phyloP scores from a whole-genome alignment of 1,140 invertebrate genomes.

The Argopecten irradians region DNA sequence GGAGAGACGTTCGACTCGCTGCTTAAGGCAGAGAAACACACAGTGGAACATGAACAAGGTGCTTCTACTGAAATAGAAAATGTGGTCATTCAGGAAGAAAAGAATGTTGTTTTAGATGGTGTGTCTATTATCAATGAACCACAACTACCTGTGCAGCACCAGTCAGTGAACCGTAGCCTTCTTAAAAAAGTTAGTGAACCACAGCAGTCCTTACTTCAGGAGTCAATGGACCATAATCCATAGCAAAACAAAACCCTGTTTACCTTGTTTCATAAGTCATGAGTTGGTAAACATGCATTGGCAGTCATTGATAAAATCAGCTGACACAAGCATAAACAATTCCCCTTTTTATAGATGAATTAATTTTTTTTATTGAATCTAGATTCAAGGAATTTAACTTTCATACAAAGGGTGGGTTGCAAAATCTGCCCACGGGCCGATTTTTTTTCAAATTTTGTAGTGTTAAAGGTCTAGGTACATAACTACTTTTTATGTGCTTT shows the following conservation, averaged over 20 bases:
- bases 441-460: no score
- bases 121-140: neutral
- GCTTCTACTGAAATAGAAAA: neutral
- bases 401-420: no score
- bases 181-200: neutral
- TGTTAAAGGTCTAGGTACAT: no score
- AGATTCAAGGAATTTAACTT: no score
- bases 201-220: neutral
- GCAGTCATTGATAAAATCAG: no score
- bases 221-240: neutral
- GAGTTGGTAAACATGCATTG: neutral
- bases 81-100: neutral
- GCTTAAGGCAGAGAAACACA: slow-evolving; percentile 34
- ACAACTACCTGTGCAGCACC: neutral
- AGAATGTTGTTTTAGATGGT: neutral
- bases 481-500: no score
- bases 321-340: no score
- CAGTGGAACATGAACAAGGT: neutral
- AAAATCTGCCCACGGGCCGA: no score
- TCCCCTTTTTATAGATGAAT: no score
- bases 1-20: slow-evolving; percentile 46
- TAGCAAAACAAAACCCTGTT: neutral
- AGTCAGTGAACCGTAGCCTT: neutral
- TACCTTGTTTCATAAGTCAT: neutral
- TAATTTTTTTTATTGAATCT: no score